Evolutionary conservation across 2,797 vertebrate genomes (phyloP).

Genomic region (Sus cebifrons): DNA sequence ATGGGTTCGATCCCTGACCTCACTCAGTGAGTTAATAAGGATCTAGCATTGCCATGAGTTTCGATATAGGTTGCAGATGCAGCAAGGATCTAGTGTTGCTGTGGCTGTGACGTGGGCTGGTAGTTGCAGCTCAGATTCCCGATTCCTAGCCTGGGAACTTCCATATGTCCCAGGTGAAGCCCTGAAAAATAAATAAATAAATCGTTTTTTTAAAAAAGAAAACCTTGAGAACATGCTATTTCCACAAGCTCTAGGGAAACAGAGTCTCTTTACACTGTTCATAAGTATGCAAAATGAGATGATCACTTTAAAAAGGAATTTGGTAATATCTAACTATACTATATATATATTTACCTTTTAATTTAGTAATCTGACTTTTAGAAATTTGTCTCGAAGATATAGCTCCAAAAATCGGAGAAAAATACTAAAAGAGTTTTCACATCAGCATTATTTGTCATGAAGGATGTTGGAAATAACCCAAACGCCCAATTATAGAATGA

Average conservation of each 20-base stretch:
- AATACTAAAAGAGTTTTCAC: not conserved
- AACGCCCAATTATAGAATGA: not conserved
- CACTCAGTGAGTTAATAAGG: no score
- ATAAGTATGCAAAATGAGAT: not conserved
- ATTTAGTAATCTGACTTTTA: not conserved
- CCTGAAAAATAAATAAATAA: no score
- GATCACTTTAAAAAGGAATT: not conserved
- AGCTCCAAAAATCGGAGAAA: not conserved
- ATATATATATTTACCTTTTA: not conserved
- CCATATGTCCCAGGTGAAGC: no score
- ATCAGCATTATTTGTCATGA: not conserved
- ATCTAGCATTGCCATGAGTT: no score
- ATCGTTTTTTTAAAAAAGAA: not conserved
- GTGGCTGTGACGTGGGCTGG: no score
- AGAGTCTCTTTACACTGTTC: not conserved
- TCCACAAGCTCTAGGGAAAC: not conserved
- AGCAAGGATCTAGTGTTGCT: no score
- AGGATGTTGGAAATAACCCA: not conserved
- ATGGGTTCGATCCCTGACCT: no score
- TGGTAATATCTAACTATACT: not conserved
- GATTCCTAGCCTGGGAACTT: no score
- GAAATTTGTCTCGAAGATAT: not conserved
- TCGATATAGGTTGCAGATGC: no score
- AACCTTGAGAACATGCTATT: not conserved
- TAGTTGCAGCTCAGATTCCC: no score